Evolutionary conservation across 1,140 invertebrate species (phyloP), one percentile per base, ranked within the genome.

Genomic region (Orchestia grillus): DNA sequence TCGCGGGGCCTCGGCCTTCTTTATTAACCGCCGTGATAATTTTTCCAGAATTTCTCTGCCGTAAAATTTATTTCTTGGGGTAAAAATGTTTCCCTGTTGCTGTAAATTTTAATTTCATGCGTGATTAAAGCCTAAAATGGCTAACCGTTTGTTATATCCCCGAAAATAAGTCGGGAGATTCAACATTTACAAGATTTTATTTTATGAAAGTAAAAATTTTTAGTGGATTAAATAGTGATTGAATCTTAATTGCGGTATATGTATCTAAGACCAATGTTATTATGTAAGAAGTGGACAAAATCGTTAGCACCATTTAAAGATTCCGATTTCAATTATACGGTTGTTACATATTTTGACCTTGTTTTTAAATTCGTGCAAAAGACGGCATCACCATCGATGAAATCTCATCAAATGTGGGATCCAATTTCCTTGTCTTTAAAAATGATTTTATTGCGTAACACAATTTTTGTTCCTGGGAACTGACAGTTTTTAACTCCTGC

Each of bases 1-100:
- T 90, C 88, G 42, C 88, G 4, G 15, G 28, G 42, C 88, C 88
- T 16, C 28, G 36, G 43, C 88, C 41, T 90, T 90, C 62, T 90
- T 90, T 90, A 90, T 90, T 90, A 90, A 90, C n/a, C 42, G n/a
- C 11, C 41, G 88, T 15, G 88, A 90, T 41, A 41, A 90, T 90
- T 19, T 90, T 90, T 42, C 28, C 62, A 8, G 28, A 28, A 36
- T 15, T 77, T 77, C 62, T 77, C 6, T 53, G 11, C 62, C 36
- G 3, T 23, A 77, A 77, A 36, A 77, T 36, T 19, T 28, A 28
- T 3, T 28, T 77, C 15, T 15, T 36, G 28, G 62, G 62, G 28
- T 36, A 77, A 77, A 77, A 77, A 77, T 77, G 11, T 15, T 23
- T 23, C 11, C 62, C 62, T 19, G 62, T 77, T 77, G 62, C 62